Percentiles rank a stretch among this genome's conserved stretches.
Evolutionary conservation across 2,888 invertebrate genomes (phyloP).

Genomic region (Trissonchulus sp.): DNA sequence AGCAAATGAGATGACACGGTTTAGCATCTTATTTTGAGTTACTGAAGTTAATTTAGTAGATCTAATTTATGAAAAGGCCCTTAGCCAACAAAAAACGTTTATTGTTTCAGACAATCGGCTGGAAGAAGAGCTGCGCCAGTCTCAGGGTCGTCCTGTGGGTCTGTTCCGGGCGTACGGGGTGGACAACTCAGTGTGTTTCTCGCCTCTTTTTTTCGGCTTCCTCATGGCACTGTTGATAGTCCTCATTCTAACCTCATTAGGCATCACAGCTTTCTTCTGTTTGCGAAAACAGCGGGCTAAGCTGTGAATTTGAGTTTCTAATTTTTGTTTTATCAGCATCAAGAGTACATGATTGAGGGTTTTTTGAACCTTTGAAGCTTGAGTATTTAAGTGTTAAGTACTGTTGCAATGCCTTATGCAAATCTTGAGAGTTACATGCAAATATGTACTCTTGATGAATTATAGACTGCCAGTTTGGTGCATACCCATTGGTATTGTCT

Average conservation of each 20-base stretch:
- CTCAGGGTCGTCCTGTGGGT: not conserved
- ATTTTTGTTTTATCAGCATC: not conserved
- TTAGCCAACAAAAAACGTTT: no score
- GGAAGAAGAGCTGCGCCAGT: not conserved
- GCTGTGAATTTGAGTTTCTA: not conserved
- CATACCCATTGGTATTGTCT: no score
- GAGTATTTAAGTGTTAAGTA: no score
- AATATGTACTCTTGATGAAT: no score
- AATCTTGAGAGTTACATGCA: no score
- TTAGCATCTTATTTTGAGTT: no score
- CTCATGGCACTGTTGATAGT: constrained; percentile 38
- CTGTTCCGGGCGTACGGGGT: constrained; percentile 7
- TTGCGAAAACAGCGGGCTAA: not conserved
- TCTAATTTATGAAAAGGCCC: no score
- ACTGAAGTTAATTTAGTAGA: not conserved
- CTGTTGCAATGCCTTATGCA: no score
- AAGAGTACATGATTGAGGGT: no score
- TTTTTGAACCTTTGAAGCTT: no score
- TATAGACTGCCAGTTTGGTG: no score
- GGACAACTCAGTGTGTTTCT: constrained; percentile 39
- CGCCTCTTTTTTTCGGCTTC: constrained; percentile 38
- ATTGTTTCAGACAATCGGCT: not conserved
- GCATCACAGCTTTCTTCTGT: constrained; percentile 38
- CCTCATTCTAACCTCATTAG: constrained; percentile 36
- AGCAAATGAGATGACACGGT: no score